Evolutionary conservation across 1,140 invertebrate species (phyloP).

Genomic region (Solen grandis): DNA sequence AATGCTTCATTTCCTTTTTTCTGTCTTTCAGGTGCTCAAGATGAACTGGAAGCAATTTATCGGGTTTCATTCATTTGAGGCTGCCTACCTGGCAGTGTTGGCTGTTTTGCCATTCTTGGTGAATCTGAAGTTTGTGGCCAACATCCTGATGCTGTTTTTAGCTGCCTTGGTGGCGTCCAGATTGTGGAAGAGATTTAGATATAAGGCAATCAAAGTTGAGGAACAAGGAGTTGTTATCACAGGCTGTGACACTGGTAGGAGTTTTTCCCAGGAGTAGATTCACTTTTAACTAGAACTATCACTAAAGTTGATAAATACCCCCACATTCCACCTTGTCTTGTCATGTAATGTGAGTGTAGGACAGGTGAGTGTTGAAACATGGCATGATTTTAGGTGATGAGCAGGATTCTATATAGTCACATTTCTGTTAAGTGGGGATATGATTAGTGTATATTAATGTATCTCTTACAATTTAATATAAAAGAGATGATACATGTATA

Average conservation of each 20-base stretch:
- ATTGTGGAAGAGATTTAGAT: slow-evolving; percentile 44
- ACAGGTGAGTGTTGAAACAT: background rate
- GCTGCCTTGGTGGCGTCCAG: background rate
- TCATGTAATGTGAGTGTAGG: background rate
- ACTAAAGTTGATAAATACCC: background rate
- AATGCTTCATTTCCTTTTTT: too few species aligned
- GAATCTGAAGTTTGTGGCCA: slow-evolving; percentile 23
- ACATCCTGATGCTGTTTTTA: slow-evolving; percentile 33
- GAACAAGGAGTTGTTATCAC: slow-evolving; percentile 58
- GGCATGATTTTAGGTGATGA: too few species aligned
- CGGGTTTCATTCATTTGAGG: slow-evolving; percentile 55
- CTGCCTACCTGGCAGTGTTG: slow-evolving; percentile 51
- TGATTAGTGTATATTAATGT: too few species aligned
- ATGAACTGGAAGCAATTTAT: slow-evolving; percentile 52
- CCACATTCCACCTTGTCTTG: background rate
- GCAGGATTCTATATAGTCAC: too few species aligned
- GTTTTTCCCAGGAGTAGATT: background rate
- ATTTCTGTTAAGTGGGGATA: background rate
- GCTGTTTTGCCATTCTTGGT: slow-evolving; percentile 59
- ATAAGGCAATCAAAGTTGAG: slow-evolving; percentile 20
- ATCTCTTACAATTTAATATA: too few species aligned
- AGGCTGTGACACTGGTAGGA: slow-evolving; percentile 64
- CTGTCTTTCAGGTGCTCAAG: background rate
- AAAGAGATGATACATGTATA: too few species aligned
- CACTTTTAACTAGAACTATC: too few species aligned